Evolutionary conservation across 1,140 invertebrate genomes (phyloP).

Genomic region (Sitophilus oryzae): DNA sequence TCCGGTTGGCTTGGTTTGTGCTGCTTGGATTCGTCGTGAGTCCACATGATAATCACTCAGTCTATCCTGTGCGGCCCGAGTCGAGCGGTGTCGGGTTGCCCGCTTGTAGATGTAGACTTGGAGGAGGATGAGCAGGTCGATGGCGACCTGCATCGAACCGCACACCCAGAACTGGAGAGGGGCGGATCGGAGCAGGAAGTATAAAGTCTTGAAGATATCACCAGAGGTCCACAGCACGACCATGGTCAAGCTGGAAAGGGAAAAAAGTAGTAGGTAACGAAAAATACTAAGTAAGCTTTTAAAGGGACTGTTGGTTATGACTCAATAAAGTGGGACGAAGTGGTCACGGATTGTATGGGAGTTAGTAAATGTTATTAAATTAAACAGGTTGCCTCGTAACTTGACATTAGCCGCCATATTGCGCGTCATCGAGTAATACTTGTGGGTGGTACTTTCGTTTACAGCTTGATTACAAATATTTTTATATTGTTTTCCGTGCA

Average conservation of each 20-base stretch:
- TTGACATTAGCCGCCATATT: too few relatives aligned
- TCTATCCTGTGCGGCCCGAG: slow-evolving; percentile 53
- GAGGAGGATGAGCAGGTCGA: slow-evolving; percentile 49
- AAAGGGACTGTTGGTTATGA: too few relatives aligned
- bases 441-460: too few relatives aligned
- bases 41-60: slow-evolving; percentile 49
- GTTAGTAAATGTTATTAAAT: too few relatives aligned
- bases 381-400: too few relatives aligned
- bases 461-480: too few relatives aligned
- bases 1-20: slow-evolving; percentile 20
- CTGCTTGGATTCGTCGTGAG: slow-evolving; percentile 33
- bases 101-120: slow-evolving; percentile 61
- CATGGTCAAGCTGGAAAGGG: slow-evolving; percentile 81
- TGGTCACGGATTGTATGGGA: too few relatives aligned
- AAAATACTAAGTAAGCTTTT: too few relatives aligned
- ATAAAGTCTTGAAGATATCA: slow-evolving; percentile 95
- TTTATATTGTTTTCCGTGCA: too few relatives aligned
- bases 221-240: slow-evolving; percentile 93
- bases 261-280: too few relatives aligned
- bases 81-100: slow-evolving; percentile 53
- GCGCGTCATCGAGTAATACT: too few relatives aligned
- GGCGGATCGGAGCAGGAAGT: slow-evolving; percentile 84
- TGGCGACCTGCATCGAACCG: slow-evolving; percentile 80
- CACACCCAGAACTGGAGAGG: slow-evolving; percentile 96
- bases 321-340: too few relatives aligned